These are phyloP conservation scores for Heliconius sara DNA, from an alignment of 2,888 invertebrate genomes.

Conservation along the genomic window DNA sequence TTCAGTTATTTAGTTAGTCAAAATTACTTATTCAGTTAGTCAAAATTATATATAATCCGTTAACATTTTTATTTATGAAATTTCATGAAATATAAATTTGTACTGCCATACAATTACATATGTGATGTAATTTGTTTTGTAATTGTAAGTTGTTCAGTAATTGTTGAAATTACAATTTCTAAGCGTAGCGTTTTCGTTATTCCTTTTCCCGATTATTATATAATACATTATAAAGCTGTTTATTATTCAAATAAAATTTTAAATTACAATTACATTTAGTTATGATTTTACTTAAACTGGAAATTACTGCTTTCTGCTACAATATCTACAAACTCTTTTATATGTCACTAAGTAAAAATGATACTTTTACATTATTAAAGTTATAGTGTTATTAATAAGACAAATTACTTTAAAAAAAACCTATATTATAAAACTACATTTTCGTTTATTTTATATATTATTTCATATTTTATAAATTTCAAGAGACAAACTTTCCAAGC, in stretches of 20 bases:
- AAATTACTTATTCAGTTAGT: not conserved
- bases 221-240: slow-evolving; percentile 14
- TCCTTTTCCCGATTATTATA: not conserved
- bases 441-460: not conserved
- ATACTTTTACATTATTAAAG: not conserved
- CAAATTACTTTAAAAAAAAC: not conserved
- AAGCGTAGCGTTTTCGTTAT: slow-evolving; percentile 16
- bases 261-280: not conserved
- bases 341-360: not conserved
- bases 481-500: not conserved
- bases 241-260: slow-evolving; percentile 2
- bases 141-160: slow-evolving; percentile 32
- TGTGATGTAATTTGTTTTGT: slow-evolving; percentile 34
- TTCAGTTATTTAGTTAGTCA: not conserved
- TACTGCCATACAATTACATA: slow-evolving; percentile 24
- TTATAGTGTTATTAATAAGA: too few species aligned
- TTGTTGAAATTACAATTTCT: slow-evolving; percentile 15
- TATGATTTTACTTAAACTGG: not conserved
- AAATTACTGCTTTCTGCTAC: not conserved
- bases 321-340: not conserved
- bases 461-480: not conserved
- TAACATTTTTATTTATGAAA: not conserved
- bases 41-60: not conserved
- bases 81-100: slow-evolving; percentile 21
- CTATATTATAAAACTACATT: too few species aligned